Base-by-base conservation (phyloP, 2,797 vertebrate species). In the Platyrinchus mystaceus region DNA sequence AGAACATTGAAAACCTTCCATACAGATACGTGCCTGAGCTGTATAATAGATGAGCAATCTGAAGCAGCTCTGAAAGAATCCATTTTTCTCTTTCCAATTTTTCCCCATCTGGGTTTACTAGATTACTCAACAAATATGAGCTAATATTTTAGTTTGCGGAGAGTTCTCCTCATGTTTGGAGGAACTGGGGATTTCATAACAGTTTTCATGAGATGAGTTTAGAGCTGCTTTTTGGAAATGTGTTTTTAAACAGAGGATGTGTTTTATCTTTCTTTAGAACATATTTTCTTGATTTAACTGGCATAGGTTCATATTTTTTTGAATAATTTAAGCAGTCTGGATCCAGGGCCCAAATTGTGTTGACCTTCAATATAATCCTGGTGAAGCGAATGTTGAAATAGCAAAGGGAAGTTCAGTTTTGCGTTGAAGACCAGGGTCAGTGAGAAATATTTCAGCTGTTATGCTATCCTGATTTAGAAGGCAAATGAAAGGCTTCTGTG, bases 241-340 rank as follows among this genome's bases (percentile, higher is more conserved):
- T 87, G 71, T 52, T 94, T 95, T 93, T 88, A 93, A 95, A 94
- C 76, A 91, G 91, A 93, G 83, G 89, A 88, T 93, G 73, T 75
- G 58, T 94, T 92, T 95, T 94, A 93, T 91, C 82, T 93, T 80
- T 82, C 83, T 90, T 92, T 71, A 81, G 94, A 82, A 76, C 76
- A 86, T 69, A 73, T 73, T 94, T 96, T 92, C 69, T 73, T 94
- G 69, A 89, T 92, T 89, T 88, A 66, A 41, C 76, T 93, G 80
- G 80, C 8, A 0, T 24, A 27, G 5, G 3, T 86, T 91, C 55
- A 11, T 88, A 17, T 67, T 78, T 95, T 46, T 87, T 87, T 19
- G 4, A 81, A 81, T 86, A 91, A 90, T 84, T 94, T 73, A 49
- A 92, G 79, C 36, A 43, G 55, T 52, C 62, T 49, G 44, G 32